phyloP scores from a whole-genome alignment of 2,888 invertebrate species.

The Nezara viridula region DNA sequence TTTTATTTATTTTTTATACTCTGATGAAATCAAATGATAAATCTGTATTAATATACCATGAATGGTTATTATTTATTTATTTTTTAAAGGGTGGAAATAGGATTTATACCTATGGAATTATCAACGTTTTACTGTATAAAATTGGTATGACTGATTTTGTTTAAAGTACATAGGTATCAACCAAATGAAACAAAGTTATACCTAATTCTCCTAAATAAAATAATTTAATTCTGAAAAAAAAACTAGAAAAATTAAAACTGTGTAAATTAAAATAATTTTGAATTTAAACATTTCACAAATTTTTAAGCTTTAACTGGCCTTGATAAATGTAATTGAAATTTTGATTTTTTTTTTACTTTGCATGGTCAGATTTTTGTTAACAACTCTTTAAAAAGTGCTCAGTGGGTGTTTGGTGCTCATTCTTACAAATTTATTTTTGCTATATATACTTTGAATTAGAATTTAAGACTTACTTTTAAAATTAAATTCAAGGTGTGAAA shows the following conservation, averaged over 20 bases:
- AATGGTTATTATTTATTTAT: too few species aligned
- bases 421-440: too few species aligned
- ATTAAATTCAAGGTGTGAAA: not conserved
- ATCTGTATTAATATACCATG: not conserved
- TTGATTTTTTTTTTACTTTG: not conserved
- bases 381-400: not conserved
- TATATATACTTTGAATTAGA: not conserved
- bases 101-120: not conserved
- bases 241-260: not conserved
- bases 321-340: not conserved
- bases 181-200: not conserved
- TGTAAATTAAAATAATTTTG: not conserved
- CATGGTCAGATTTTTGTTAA: not conserved
- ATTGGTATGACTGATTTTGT: slow-evolving; percentile 17
- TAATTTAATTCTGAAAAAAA: not conserved
- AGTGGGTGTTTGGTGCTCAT: too few species aligned
- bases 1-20: not conserved
- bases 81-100: not conserved
- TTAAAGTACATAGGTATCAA: slow-evolving; percentile 8
- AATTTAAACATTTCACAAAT: not conserved
- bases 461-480: not conserved
- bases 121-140: slow-evolving; percentile 2
- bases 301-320: not conserved
- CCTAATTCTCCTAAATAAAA: too few species aligned
- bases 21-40: not conserved